Percentiles rank a stretch among this genome's conserved stretches.
These are phyloP conservation scores for Clamator glandarius DNA, from an alignment of 2,797 vertebrate species.

Conservation along the genomic window DNA sequence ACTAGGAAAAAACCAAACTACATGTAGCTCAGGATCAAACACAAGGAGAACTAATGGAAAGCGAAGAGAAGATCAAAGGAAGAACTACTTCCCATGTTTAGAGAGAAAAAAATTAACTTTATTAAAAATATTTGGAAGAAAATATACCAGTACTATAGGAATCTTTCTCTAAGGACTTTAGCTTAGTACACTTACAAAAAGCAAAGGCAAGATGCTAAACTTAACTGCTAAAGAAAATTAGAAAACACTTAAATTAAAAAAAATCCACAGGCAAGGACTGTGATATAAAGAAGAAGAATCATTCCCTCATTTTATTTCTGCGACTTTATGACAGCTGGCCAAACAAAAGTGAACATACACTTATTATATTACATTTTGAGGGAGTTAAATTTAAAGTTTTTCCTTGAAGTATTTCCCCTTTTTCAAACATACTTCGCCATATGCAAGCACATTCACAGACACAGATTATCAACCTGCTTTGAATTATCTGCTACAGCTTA, in stretches of 20 bases:
- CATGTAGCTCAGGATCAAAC: background rate
- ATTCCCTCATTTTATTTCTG: background rate
- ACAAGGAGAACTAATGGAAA: background rate
- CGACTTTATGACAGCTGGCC: background rate
- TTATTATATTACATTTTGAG: background rate
- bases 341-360: background rate
- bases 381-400: background rate
- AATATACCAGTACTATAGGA: background rate
- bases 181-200: background rate
- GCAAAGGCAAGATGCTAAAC: background rate
- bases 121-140: conserved; percentile 12
- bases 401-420: background rate
- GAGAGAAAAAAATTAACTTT: background rate
- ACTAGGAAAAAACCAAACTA: background rate
- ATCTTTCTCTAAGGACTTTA: background rate
- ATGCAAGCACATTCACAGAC: background rate
- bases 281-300: background rate
- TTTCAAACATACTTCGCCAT: background rate
- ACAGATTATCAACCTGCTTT: background rate
- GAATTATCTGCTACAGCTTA: background rate
- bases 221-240: background rate
- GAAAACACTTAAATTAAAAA: background rate
- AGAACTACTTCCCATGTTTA: background rate
- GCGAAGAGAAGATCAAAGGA: conserved; percentile 30
- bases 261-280: background rate